These are phyloP conservation scores for Tragelaphus buxtoni DNA, from an alignment of 2,113 vertebrate species.

Conservation along the genomic window DNA sequence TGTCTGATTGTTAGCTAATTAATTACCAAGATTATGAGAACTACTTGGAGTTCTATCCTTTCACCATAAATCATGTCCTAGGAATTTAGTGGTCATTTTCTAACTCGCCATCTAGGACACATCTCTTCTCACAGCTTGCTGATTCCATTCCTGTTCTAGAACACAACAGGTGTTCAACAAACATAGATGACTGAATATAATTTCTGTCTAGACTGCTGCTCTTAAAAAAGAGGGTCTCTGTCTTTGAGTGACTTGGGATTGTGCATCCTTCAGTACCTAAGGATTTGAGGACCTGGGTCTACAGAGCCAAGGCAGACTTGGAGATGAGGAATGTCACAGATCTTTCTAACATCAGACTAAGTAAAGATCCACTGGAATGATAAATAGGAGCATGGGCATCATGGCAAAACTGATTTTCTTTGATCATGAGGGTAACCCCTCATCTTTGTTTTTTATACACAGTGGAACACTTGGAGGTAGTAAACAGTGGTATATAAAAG, in stretches of 20 bases:
- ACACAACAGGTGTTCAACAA: neutral
- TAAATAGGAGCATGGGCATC: neutral
- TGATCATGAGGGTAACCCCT: neutral
- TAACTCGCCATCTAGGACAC: neutral
- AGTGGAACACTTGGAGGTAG: neutral
- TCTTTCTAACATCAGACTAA: neutral
- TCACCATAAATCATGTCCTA: neutral
- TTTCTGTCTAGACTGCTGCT: neutral
- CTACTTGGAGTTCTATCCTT: neutral
- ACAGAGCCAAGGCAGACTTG: neutral
- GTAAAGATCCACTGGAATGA: neutral
- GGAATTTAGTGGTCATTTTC: neutral
- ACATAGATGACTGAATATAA: neutral
- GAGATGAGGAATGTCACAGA: neutral
- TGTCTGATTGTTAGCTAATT: neutral
- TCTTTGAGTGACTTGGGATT: neutral
- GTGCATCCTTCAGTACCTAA: neutral
- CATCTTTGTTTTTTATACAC: neutral
- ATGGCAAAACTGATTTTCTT: neutral
- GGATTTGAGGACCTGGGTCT: neutral
- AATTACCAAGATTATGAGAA: neutral
- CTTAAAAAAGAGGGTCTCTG: neutral
- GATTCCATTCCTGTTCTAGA: neutral
- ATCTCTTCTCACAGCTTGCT: neutral
- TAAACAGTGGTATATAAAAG: neutral